phyloP scores from a whole-genome alignment of 1,140 invertebrate species.

The Leptestheria dahalacensis region DNA sequence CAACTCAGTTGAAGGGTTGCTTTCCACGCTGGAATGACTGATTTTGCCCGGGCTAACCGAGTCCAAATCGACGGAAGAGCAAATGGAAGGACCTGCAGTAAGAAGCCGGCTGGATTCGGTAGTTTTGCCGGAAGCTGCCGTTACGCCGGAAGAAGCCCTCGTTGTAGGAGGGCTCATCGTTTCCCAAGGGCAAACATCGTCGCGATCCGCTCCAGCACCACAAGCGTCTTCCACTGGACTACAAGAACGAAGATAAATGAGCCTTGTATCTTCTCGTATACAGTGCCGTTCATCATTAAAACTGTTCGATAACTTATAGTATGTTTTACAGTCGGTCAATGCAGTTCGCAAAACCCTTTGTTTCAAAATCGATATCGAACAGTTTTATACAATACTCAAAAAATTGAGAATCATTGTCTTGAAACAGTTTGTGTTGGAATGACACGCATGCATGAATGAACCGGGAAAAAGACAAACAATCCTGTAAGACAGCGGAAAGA shows the following conservation, averaged over 20 bases:
- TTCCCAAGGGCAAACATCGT: conserved; percentile 53
- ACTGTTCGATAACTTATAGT: no score
- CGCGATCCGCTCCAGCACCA: conserved; percentile 17
- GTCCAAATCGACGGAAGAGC: conserved; percentile 20
- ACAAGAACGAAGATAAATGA: conserved; percentile 8
- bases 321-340: no score
- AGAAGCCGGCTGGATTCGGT: conserved; percentile 13
- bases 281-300: no score
- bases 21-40: conserved; percentile 14
- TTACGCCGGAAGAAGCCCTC: not conserved
- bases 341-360: no score
- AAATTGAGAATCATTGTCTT: no score
- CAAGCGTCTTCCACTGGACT: not conserved
- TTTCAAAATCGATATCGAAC: no score
- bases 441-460: no score
- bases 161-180: conserved; percentile 20
- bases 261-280: not conserved
- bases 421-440: no score
- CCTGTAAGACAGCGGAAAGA: no score
- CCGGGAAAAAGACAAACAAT: no score
- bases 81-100: conserved; percentile 17
- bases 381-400: no score
- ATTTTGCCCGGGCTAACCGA: conserved; percentile 11
- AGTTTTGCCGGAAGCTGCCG: not conserved
- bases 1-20: conserved; percentile 16